phyloP scores from a whole-genome alignment of 64 coral and sea anemone genomes.

The Dendrophyllia cribrosa region DNA sequence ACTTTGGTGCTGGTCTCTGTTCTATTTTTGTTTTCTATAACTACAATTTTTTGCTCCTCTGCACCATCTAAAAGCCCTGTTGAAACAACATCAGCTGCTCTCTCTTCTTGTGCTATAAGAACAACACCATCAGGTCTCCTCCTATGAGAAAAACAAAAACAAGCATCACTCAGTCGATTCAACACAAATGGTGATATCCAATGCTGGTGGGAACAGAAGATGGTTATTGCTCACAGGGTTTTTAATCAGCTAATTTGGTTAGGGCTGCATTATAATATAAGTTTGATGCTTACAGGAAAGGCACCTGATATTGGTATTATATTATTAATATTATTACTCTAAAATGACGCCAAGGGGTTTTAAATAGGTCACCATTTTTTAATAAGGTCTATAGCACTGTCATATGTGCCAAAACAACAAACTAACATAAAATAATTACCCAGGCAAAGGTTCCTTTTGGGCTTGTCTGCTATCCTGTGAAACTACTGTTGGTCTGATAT shows the following conservation, averaged over 20 bases:
- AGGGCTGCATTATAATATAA: too few relatives aligned
- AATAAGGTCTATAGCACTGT: too few relatives aligned
- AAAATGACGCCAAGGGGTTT: too few relatives aligned
- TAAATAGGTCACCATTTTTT: too few relatives aligned
- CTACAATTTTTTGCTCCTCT: slow-evolving; percentile 82
- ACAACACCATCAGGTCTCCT: slow-evolving; percentile 65
- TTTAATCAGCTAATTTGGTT: too few relatives aligned
- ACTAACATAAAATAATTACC: background rate
- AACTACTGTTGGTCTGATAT: slow-evolving; percentile 8
- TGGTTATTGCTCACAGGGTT: too few relatives aligned
- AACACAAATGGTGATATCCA: too few relatives aligned
- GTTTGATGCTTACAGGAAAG: too few relatives aligned
- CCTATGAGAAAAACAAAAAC: background rate
- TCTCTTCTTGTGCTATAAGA: slow-evolving; percentile 89
- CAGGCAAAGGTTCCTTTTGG: background rate
- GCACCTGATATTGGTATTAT: too few relatives aligned
- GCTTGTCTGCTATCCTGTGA: background rate
- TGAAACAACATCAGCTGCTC: slow-evolving; percentile 86
- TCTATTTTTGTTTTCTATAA: slow-evolving; percentile 87
- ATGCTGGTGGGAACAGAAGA: too few relatives aligned
- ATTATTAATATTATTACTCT: too few relatives aligned
- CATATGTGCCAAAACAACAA: background rate
- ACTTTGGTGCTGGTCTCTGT: slow-evolving; percentile 24
- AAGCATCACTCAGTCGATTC: background rate
- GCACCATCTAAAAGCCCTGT: slow-evolving; percentile 67